Evolutionary conservation across 2,888 invertebrate genomes (phyloP), one percentile per base, ranked within the genome.

Genomic region (Phoenoteleia sp.): DNA sequence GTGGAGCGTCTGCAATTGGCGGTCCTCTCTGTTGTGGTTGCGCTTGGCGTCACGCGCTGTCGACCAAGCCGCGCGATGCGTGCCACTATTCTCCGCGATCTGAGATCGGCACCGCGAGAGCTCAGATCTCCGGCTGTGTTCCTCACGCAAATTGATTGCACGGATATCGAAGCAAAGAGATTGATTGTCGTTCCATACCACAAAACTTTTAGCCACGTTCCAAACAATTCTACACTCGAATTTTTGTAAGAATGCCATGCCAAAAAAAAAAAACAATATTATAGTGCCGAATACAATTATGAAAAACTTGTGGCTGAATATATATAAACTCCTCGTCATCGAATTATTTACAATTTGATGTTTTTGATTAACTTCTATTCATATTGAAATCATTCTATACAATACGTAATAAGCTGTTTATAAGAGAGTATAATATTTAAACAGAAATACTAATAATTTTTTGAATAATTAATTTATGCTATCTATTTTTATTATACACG

Each of bases 11-110:
- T 86, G 89, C 88, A 88, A 89, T 91, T 86, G 89, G 87, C 91
- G 90, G 90, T 86, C 75, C 82, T 89, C 90, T 92, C 85, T 92
- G 92, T 91, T 92, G 92, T 88, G 91, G 92, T 91, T 89, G 86
- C 87, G 85, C 87, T 76, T 76, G 76, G 85, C 90, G 91, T 92
- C 91, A 92, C 90, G 92, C 92, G 89, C 89, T 89, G 90, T 90
- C 90, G 91, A 88, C 87, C 90, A 89, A 87, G 88, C 91, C 60
- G 69, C 89, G 89, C 89, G 88, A 89, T 85, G 75, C 71, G 71
- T 71, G 85, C 82, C 81, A 83, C 80, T 29, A 85, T 82, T 76
- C 67, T 52, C 60, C 80, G 64, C 71, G 72, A 72, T 66, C 64
- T 58, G 45, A 77, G 58, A 66, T 64, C 72, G 60, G 52, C 58